phyloP scores from a whole-genome alignment of 2,888 invertebrate species.

The Hydraecia micacea region DNA sequence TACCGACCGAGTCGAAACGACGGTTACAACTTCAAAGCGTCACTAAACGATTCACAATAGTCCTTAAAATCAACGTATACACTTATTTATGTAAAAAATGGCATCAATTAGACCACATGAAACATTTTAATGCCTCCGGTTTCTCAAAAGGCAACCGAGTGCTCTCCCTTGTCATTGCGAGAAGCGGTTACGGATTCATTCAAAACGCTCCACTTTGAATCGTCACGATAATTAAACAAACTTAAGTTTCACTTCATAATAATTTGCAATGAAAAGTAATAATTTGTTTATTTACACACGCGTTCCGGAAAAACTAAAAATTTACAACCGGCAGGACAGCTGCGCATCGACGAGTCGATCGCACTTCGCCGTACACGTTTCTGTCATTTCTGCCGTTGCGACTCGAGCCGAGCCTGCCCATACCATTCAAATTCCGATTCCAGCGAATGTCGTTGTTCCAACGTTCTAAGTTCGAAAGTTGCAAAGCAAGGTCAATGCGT shows the following conservation, averaged over 20 bases:
- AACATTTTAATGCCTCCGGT: slow-evolving; percentile 90
- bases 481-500: slow-evolving; percentile 82
- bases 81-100: slow-evolving; percentile 85
- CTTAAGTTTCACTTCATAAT: slow-evolving; percentile 88
- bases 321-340: slow-evolving; percentile 88
- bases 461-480: slow-evolving; percentile 87
- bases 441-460: slow-evolving; percentile 82
- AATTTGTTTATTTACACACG: slow-evolving; percentile 89
- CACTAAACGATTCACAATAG: slow-evolving; percentile 88
- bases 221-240: slow-evolving; percentile 86
- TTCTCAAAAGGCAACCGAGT: slow-evolving; percentile 89
- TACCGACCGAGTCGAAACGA: slow-evolving; percentile 84
- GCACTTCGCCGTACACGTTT: slow-evolving; percentile 90
- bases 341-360: slow-evolving; percentile 90
- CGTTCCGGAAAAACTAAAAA: slow-evolving; percentile 87
- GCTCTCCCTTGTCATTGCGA: slow-evolving; percentile 90
- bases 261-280: slow-evolving; percentile 85
- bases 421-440: slow-evolving; percentile 85
- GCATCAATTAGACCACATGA: slow-evolving; percentile 88
- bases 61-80: slow-evolving; percentile 88
- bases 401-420: slow-evolving; percentile 73
- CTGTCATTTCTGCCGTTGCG: slow-evolving; percentile 81
- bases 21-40: slow-evolving; percentile 81
- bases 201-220: slow-evolving; percentile 85
- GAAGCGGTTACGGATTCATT: slow-evolving; percentile 88